Conservation (phyloP, 2,888 invertebrate genomes). For the Cosmorhoe ocellata region DNA sequence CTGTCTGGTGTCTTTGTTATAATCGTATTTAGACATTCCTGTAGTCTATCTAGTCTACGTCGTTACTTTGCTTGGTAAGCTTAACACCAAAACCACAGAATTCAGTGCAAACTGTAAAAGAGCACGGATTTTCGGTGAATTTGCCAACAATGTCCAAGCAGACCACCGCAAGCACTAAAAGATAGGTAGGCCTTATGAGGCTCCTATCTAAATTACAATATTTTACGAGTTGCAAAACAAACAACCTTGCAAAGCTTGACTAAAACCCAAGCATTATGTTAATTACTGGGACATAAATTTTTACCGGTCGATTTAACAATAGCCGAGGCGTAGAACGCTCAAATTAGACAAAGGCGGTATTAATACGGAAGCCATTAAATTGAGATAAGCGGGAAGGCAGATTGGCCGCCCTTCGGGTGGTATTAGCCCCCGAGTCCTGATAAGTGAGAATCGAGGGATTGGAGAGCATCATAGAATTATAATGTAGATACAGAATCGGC, state of each 20-base stretch:
- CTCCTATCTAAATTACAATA: constrained; percentile 28
- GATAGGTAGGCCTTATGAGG: constrained; percentile 20
- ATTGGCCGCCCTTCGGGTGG: constrained; percentile 78
- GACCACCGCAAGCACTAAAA: constrained; percentile 21
- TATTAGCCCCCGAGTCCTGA: constrained; percentile 78
- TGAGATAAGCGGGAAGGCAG: constrained; percentile 75
- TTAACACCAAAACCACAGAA: constrained; percentile 5
- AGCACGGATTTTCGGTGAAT: constrained; percentile 6
- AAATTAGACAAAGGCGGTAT: constrained; percentile 81
- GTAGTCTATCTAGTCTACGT: not conserved
- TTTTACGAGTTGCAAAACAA: constrained; percentile 29
- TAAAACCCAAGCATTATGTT: constrained; percentile 31
- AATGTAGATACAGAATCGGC: constrained; percentile 9
- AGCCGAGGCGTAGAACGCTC: constrained; percentile 59
- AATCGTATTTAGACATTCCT: no score
- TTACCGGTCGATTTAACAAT: constrained; percentile 75
- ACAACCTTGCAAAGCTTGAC: constrained; percentile 26
- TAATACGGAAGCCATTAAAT: constrained; percentile 82
- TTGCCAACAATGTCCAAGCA: constrained; percentile 10
- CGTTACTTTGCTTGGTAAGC: not conserved
- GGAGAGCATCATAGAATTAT: constrained; percentile 60
- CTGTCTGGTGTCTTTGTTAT: no score
- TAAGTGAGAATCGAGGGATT: constrained; percentile 72
- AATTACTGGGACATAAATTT: constrained; percentile 57
- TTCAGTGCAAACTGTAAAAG: not conserved